Percentiles rank a stretch among this genome's conserved stretches.
Conservation (phyloP, 1,140 invertebrate genomes). For the Hyles euphorbiae region DNA sequence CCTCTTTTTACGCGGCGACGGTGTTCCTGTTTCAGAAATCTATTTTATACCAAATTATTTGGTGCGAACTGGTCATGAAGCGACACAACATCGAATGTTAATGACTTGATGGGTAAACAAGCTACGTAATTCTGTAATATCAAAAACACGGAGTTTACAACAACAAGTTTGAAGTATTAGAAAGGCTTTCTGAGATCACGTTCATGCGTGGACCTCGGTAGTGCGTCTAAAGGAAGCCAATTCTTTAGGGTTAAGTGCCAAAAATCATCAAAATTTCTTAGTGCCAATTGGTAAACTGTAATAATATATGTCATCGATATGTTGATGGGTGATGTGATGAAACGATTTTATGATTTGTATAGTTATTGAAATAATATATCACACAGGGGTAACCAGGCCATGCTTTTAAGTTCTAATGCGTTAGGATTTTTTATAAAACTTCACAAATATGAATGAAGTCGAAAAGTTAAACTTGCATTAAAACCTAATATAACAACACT, state of each 20-base stretch:
- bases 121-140: slow-evolving; percentile 37
- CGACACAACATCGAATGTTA: slow-evolving; percentile 41
- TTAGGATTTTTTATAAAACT: slow-evolving; percentile 3
- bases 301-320: slow-evolving; percentile 19
- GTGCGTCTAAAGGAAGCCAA: slow-evolving; percentile 67
- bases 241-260: slow-evolving; percentile 54
- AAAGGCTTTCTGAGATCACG: slow-evolving; percentile 28
- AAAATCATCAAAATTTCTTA: slow-evolving; percentile 22
- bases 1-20: slow-evolving; percentile 82
- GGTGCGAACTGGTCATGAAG: slow-evolving; percentile 13
- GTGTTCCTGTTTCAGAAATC: slow-evolving; percentile 75
- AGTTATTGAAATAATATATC: slow-evolving; percentile 23
- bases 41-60: slow-evolving; percentile 26
- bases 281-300: slow-evolving; percentile 37
- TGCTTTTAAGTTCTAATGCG: slow-evolving; percentile 16
- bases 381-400: slow-evolving; percentile 21
- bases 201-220: slow-evolving; percentile 38
- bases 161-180: slow-evolving; percentile 22
- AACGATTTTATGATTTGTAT: slow-evolving; percentile 33
- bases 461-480: no score
- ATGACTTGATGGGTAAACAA: slow-evolving; percentile 27
- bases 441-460: background rate
- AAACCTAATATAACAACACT: no score
- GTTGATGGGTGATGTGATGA: slow-evolving; percentile 16
- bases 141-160: slow-evolving; percentile 24